Base-by-base conservation (phyloP, 2,888 invertebrate species). In the Nowickia ferox region DNA sequence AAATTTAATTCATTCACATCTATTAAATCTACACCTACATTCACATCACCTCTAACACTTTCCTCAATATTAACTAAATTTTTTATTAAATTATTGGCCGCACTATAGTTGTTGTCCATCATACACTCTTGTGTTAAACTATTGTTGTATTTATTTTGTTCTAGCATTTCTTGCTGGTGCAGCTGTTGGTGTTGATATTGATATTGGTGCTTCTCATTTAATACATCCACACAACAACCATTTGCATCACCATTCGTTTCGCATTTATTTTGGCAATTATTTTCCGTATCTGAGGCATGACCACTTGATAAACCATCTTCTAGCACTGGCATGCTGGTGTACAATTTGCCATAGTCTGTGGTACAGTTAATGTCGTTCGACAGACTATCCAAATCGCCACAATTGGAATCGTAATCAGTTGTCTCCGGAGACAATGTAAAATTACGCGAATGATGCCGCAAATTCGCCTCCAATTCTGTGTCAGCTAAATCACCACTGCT, bases 221-320 rank as follows among this genome's bases (percentile, higher is more conserved):
- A 72, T 19, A 53, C 79, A 30, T 65, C 79, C 61, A 71, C 87
- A 87, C 13, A 81, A 78, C 55, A 86, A 68, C 48, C 87, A 79
- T 68, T 84, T 85, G 40, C 82, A 78, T 61, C 77, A 22, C 81
- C 81, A 69, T 87, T 88, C 44, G 84, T 87, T 59, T 88, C 88
- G 22, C 79, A 77, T 61, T 88, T 86, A 72, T 77, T 77, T 61
- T 90, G 89, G 51, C 83, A 83, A 76, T 97, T 97, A 92, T 97
- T 97, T 93, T 98, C 98, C 0, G 96, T 97, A 92, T 98, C 98
- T 80, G 98, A 98, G 0, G 96, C 97, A 92, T 98, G 98, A 5
- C 98, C 98, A 76, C 98, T 98, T 5, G 98, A 98, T 80, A 98
- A 93, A 0, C 98, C 98, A 92, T 98, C 98, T 92, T 98, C 98